Evolutionary conservation across 2,888 invertebrate genomes (phyloP).

Genomic region (Lasiommata megera): DNA sequence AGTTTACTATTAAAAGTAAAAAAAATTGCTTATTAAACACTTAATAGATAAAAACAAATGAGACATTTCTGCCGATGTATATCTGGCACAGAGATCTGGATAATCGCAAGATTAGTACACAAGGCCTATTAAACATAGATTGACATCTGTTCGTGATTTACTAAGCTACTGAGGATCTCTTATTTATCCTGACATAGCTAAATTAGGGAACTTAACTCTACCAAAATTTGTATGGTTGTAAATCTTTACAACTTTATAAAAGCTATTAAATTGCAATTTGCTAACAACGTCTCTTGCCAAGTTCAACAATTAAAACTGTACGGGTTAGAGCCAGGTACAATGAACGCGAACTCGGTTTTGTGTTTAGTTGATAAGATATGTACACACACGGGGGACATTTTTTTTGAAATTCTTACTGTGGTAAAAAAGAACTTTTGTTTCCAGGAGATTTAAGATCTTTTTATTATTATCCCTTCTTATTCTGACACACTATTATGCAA

Average conservation of each 20-base stretch:
- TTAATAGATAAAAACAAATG: too few relatives aligned
- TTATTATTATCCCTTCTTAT: too few relatives aligned
- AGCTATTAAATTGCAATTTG: conserved; percentile 7
- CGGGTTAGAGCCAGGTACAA: conserved; percentile 4
- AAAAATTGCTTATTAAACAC: too few relatives aligned
- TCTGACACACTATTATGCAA: too few relatives aligned
- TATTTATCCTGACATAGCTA: background rate
- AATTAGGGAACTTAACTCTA: background rate
- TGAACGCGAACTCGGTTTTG: background rate
- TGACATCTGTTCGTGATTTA: too few relatives aligned
- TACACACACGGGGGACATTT: background rate
- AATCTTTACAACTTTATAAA: background rate
- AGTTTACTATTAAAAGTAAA: too few relatives aligned
- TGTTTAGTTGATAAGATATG: background rate
- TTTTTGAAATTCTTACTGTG: background rate
- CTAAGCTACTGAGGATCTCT: background rate
- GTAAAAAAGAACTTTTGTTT: too few relatives aligned
- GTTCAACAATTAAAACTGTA: conserved; percentile 9
- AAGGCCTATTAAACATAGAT: too few relatives aligned
- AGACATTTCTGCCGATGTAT: too few relatives aligned
- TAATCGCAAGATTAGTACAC: too few relatives aligned
- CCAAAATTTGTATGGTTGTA: background rate
- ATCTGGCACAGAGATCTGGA: too few relatives aligned
- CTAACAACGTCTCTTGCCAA: conserved; percentile 6
- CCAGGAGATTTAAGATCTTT: too few relatives aligned